Evolutionary conservation across 1,140 invertebrate species (phyloP).

Genomic region (Lethrus apterus): DNA sequence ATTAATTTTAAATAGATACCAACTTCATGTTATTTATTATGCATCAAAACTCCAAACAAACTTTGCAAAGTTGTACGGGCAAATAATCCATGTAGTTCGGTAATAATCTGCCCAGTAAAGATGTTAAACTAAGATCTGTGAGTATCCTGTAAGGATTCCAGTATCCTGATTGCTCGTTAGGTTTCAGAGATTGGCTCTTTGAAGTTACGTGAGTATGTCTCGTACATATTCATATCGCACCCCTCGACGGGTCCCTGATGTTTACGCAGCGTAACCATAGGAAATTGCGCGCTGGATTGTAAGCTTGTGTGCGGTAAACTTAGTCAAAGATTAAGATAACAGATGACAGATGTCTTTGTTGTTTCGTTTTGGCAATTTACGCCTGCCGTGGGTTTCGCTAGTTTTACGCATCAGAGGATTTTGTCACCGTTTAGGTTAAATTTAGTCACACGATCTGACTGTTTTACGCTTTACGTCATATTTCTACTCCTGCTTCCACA

Average conservation of each 20-base stretch:
- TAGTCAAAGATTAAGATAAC: constrained; percentile 7
- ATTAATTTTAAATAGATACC: too few relatives aligned
- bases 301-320: neutral
- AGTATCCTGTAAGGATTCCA: neutral
- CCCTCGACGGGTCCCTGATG: neutral
- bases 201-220: neutral
- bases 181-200: constrained; percentile 2
- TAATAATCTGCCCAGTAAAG: neutral
- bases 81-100: constrained; percentile 1
- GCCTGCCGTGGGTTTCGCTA: too few relatives aligned
- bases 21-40: too few relatives aligned
- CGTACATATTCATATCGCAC: constrained; percentile 6
- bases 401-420: too few relatives aligned
- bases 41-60: too few relatives aligned
- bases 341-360: constrained; percentile 7
- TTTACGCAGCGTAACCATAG: constrained; percentile 8
- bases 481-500: too few relatives aligned
- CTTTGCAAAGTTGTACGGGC: too few relatives aligned
- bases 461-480: too few relatives aligned
- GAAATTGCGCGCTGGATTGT: constrained; percentile 7
- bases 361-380: too few relatives aligned
- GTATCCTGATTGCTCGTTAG: constrained; percentile 4
- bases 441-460: too few relatives aligned
- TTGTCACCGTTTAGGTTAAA: too few relatives aligned
- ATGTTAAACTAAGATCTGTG: constrained; percentile 4